Evolutionary conservation across 2,113 vertebrate genomes (phyloP).

Genomic region (Seriola quinqueradiata): DNA sequence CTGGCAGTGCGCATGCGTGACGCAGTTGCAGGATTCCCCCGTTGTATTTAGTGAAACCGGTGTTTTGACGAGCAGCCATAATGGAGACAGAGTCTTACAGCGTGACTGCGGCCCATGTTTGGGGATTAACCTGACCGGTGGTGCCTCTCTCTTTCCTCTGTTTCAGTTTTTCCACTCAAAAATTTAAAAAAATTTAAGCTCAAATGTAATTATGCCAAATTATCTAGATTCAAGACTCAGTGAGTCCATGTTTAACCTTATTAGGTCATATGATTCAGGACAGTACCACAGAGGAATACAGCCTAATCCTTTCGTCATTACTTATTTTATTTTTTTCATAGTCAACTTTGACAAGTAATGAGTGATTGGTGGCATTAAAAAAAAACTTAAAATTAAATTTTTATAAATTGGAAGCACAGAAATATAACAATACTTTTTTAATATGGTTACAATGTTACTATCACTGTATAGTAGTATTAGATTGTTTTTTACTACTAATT

Average conservation of each 20-base stretch:
- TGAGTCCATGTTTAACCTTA: too few species aligned
- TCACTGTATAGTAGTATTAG: not conserved
- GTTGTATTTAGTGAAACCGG: constrained; percentile 32
- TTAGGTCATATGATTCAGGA: too few species aligned
- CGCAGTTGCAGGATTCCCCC: not conserved
- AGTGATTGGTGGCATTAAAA: too few species aligned
- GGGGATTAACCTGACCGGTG: constrained; percentile 6
- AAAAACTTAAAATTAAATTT: too few species aligned
- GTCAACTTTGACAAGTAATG: too few species aligned
- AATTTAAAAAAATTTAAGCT: too few species aligned
- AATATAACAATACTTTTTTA: too few species aligned
- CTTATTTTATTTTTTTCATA: not conserved
- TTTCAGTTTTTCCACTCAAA: not conserved
- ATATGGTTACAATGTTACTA: not conserved
- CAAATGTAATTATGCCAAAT: too few species aligned
- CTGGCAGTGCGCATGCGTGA: constrained; percentile 45
- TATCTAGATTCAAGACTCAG: too few species aligned
- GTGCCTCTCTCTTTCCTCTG: not conserved
- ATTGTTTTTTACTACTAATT: not conserved
- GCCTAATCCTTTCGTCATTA: too few species aligned
- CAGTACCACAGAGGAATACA: too few species aligned
- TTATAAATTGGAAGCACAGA: too few species aligned
- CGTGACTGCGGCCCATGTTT: not conserved
- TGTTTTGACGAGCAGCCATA: constrained; percentile 14
- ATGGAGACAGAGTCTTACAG: constrained; percentile 18